Conservation (phyloP, 2,888 invertebrate species). For the Torymus aiolomorphi region DNA sequence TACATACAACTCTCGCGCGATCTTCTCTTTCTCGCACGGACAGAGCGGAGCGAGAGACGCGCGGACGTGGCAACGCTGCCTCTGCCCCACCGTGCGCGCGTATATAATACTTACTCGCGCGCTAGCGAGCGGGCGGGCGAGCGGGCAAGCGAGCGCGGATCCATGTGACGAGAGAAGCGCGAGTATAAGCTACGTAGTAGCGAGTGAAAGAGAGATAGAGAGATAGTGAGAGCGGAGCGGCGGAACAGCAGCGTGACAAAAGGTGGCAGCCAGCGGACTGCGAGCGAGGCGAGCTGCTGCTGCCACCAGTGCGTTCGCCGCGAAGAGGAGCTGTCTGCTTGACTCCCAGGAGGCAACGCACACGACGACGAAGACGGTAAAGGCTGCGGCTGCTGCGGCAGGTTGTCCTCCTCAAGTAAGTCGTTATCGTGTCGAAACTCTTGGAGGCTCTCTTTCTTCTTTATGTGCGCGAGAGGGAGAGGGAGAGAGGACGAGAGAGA, state of each 20-base stretch:
- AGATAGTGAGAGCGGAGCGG: constrained; percentile 65
- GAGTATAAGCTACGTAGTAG: not conserved
- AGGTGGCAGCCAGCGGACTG: constrained; percentile 27
- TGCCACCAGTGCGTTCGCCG: not conserved
- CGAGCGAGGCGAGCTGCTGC: constrained; percentile 21
- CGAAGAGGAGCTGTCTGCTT: too few species aligned
- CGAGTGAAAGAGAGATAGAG: constrained; percentile 75
- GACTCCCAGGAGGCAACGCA: too few species aligned
- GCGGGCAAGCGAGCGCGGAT: constrained; percentile 26
- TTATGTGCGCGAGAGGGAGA: not conserved
- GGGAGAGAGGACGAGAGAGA: not conserved
- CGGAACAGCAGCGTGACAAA: constrained; percentile 8
- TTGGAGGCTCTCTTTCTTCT: too few species aligned
- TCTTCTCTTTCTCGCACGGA: not conserved
- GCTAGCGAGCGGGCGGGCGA: not conserved
- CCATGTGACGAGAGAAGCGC: not conserved
- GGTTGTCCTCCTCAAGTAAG: too few species aligned
- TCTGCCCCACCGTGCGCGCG: too few species aligned
- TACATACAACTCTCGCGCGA: not conserved
- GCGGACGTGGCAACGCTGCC: constrained; percentile 16
- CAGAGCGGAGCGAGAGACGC: not conserved
- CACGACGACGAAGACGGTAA: too few species aligned
- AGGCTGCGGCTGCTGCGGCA: too few species aligned
- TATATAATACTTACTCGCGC: constrained; percentile 4
- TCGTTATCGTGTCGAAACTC: too few species aligned